A percentile compares a stretch with the other conserved stretches of the same genome.
phyloP scores from a whole-genome alignment of 2,888 invertebrate genomes.

The Cheilosia vernalis region DNA sequence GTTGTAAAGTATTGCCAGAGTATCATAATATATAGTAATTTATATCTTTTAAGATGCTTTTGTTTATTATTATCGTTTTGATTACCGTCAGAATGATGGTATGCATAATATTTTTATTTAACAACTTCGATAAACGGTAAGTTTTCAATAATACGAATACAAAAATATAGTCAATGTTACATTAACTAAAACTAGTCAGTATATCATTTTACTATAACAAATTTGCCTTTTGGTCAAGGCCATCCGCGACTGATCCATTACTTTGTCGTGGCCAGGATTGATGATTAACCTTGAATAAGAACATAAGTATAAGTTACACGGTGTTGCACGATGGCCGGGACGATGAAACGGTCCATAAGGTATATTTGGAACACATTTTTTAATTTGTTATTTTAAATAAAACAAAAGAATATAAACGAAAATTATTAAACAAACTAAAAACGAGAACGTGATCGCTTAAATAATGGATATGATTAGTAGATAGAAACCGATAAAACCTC shows the following conservation, averaged over 20 bases:
- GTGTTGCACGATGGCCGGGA: neutral
- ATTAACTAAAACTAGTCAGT: neutral
- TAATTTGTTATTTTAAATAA: too few species aligned
- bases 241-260: constrained; percentile 63
- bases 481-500: too few species aligned
- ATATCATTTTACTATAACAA: constrained; percentile 24
- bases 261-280: constrained; percentile 79
- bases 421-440: too few species aligned
- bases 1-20: neutral
- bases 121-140: neutral
- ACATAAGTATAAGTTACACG: neutral
- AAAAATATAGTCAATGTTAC: neutral
- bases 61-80: neutral
- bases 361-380: too few species aligned
- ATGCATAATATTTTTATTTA: neutral
- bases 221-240: constrained; percentile 47
- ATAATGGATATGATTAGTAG: too few species aligned
- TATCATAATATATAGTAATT: neutral
- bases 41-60: neutral
- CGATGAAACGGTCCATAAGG: too few species aligned
- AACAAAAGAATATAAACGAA: too few species aligned
- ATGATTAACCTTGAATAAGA: constrained; percentile 74
- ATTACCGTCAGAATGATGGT: neutral
- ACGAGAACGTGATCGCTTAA: too few species aligned
- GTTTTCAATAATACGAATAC: neutral